Evolutionary conservation across 2,888 invertebrate genomes (phyloP), one percentile per base, ranked within the genome.

Genomic region (Eristalis tenax): DNA sequence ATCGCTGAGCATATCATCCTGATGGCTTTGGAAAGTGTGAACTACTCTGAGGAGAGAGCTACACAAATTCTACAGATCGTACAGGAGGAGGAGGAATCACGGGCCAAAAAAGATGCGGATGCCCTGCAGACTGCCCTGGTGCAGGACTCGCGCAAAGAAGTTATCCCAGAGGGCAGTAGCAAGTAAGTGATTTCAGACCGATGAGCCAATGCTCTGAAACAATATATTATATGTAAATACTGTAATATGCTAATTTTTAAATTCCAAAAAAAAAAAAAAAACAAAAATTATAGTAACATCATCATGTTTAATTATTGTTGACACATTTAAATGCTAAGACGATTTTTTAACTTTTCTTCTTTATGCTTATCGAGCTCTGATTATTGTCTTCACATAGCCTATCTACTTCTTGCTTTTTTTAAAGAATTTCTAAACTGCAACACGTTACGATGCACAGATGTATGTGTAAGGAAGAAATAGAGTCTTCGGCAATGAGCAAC

Each of bases 1-100:
- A 95, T 97, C 38, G 96, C 97, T 0, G 97, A 97, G 89, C 95
- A 96, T 85, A 96, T 98, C 13, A 95, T 98, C 70, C 93, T 95
- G 1, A 96, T 98, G 92, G 98, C 98, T 0, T 93, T 98, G 88
- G 98, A 98, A 90, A 97, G 97, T 90, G 97, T 97, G 0, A 96
- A 96, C 90, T 98, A 96, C 92, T 96, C 97, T 89, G 97, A 97
- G 91, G 96, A 96, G 74, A 94, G 96, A 75, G 97, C 98, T 0
- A 95, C 95, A 89, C 96, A 97, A 92, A 97, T 98, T 89, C 93
- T 98, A 73, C 94, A 95, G 89, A 96, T 96, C 38, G 96, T 92
- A 0, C 91, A 91, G 71, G 92, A 95, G 85, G 97, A 97, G 90
- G 96, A 97, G 90, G 93, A 92, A 91, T 89, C 90, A 22, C 91